These are phyloP conservation scores for Oriolus oriolus DNA, from an alignment of 2,113 vertebrate species.

Conservation along the genomic window DNA sequence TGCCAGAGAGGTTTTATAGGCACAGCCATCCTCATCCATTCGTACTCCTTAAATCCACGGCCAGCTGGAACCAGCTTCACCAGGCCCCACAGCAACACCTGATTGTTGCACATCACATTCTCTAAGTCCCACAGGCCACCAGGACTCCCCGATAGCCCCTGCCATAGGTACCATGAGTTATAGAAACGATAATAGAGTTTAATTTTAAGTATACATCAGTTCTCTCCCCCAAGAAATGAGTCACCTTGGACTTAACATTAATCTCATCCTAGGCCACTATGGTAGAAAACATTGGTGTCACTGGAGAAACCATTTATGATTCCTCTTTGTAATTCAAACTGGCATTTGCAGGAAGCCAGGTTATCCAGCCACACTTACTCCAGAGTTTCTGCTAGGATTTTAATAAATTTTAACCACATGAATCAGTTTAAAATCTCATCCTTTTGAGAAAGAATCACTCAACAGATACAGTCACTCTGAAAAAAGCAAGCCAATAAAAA, in stretches of 20 bases:
- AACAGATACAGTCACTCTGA: neutral
- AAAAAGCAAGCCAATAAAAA: neutral
- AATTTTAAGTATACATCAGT: neutral
- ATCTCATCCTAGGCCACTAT: neutral
- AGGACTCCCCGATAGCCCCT: neutral
- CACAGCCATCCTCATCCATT: neutral
- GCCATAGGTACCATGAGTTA: rapidly evolving
- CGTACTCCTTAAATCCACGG: neutral
- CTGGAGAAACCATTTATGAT: neutral
- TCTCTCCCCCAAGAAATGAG: neutral
- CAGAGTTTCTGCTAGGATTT: neutral
- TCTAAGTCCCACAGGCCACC: neutral
- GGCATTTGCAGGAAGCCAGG: neutral
- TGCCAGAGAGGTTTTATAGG: neutral
- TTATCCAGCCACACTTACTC: neutral
- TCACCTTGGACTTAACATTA: neutral
- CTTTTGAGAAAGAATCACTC: neutral
- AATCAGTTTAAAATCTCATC: neutral
- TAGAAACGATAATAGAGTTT: neutral
- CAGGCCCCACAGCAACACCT: neutral
- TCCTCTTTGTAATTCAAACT: neutral
- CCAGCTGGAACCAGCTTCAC: neutral
- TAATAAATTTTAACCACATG: neutral
- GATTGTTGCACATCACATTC: neutral
- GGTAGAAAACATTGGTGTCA: neutral